phyloP scores from a whole-genome alignment of 1,140 invertebrate genomes.

The Cydia fagiglandana region DNA sequence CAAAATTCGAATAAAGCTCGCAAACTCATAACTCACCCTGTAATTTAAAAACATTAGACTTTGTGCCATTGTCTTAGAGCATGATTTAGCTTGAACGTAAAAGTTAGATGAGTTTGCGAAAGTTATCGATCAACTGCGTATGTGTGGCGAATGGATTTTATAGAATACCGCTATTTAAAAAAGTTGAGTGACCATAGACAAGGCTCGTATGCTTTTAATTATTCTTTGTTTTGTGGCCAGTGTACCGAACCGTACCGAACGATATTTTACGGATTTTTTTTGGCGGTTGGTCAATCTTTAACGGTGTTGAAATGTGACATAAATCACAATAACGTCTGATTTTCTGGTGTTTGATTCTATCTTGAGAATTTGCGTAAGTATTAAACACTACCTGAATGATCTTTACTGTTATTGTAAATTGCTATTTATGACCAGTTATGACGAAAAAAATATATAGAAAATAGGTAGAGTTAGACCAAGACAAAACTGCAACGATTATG shows the following conservation, averaged over 20 bases:
- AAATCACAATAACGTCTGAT: too few species aligned
- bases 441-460: too few species aligned
- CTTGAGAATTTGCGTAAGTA: too few species aligned
- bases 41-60: background rate
- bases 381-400: too few species aligned
- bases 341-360: too few species aligned
- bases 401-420: too few species aligned
- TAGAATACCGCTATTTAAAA: conserved; percentile 34
- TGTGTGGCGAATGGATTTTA: conserved; percentile 58
- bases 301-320: conserved; percentile 6
- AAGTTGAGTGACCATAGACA: conserved; percentile 29
- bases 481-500: too few species aligned
- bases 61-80: background rate
- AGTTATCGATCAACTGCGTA: conserved; percentile 24
- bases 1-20: conserved; percentile 9
- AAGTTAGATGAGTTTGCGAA: background rate
- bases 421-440: too few species aligned
- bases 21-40: background rate
- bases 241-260: conserved; percentile 17
- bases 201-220: conserved; percentile 37
- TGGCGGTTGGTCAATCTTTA: background rate
- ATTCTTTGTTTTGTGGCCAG: conserved; percentile 30
- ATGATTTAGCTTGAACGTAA: background rate
- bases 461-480: too few species aligned
- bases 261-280: background rate